Evolutionary conservation across 2,888 invertebrate species (phyloP).

Genomic region (Sinelater perroti): DNA sequence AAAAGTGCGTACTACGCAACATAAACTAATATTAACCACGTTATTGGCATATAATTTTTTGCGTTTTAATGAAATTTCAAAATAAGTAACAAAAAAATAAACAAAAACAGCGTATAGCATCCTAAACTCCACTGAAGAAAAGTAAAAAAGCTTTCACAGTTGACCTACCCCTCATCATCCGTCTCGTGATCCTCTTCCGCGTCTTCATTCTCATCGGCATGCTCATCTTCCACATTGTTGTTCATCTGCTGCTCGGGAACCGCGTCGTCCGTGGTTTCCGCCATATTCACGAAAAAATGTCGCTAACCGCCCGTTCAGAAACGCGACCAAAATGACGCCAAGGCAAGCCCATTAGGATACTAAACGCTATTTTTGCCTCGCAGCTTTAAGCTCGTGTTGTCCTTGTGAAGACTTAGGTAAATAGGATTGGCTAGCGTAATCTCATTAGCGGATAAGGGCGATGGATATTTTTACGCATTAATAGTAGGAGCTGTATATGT

Average conservation of each 20-base stretch:
- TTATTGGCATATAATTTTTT: no score
- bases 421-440: conserved; percentile 40
- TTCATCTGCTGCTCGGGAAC: neutral
- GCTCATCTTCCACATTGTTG: conserved; percentile 56
- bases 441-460: conserved; percentile 33
- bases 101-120: no score
- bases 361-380: conserved; percentile 26
- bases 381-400: conserved; percentile 26
- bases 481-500: neutral
- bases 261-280: neutral
- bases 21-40: no score
- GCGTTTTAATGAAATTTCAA: no score
- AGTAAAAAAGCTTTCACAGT: no score
- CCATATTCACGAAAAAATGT: neutral
- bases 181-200: conserved; percentile 8
- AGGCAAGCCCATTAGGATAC: neutral
- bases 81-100: no score
- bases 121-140: no score
- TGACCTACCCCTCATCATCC: conserved; percentile 22
- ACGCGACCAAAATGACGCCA: neutral
- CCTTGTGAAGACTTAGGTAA: conserved; percentile 38
- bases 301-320: neutral
- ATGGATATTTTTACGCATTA: neutral
- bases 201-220: conserved; percentile 3
- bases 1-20: no score